Percentiles rank a stretch among this genome's conserved stretches.
Evolutionary conservation across 2,113 vertebrate genomes (phyloP).

Genomic region (Syngnathus floridae): DNA sequence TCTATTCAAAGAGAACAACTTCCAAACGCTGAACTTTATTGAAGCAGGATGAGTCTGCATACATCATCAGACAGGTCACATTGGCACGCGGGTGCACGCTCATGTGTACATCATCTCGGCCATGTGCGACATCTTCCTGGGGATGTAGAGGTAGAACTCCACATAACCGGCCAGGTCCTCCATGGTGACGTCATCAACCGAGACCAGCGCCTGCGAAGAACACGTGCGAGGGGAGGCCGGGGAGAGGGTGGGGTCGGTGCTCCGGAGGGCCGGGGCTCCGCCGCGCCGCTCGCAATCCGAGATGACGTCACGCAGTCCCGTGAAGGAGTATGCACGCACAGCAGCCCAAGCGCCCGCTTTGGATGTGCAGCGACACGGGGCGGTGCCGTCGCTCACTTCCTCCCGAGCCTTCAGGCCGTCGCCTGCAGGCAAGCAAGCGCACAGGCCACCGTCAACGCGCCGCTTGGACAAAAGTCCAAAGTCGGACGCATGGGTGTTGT

Average conservation of each 20-base stretch:
- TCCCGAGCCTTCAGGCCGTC: slow-evolving; percentile 5
- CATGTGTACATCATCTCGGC: slow-evolving; percentile 99
- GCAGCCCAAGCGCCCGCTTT: slow-evolving; percentile 76
- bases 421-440: slow-evolving; percentile 10
- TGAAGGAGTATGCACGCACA: slow-evolving; percentile 92
- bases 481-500: slow-evolving; percentile 62
- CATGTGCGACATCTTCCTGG: slow-evolving; percentile 99
- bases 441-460: slow-evolving; percentile 49
- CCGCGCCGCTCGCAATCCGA: slow-evolving; percentile 72
- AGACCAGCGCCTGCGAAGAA: slow-evolving; percentile 90
- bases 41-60: not conserved
- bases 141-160: slow-evolving; percentile 96
- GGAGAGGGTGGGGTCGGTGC: not conserved
- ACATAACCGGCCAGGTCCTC: slow-evolving; percentile 98
- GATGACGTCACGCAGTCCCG: slow-evolving; percentile 81
- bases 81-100: slow-evolving; percentile 9
- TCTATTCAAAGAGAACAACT: not conserved
- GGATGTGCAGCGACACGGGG: slow-evolving; percentile 58
- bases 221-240: slow-evolving; percentile 87
- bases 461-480: slow-evolving; percentile 80
- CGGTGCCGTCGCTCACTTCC: not conserved
- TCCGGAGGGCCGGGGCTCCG: slow-evolving; percentile 47
- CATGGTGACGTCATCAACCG: slow-evolving; percentile 95
- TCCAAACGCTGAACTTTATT: not conserved
- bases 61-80: not conserved